A percentile compares a stretch with the other conserved stretches of the same genome.
Conservation (phyloP, 2,888 invertebrate genomes). For the Seira musarum region DNA sequence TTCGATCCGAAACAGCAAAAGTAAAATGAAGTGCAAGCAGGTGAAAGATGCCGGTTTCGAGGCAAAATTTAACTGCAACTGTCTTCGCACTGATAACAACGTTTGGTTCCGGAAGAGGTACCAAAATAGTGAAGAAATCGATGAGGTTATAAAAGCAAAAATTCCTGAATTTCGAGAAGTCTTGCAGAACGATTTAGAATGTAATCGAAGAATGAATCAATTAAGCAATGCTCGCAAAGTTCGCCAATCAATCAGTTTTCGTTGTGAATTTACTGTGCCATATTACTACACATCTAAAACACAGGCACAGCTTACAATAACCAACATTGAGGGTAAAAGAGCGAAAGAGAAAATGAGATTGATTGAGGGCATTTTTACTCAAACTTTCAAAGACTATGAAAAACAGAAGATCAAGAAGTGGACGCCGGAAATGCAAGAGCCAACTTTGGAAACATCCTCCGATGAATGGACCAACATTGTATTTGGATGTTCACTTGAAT, state of each 20-base stretch:
- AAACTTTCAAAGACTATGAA: conserved; percentile 25
- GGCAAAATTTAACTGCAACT: conserved; percentile 10
- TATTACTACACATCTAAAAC: too few species aligned
- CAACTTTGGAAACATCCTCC: neutral
- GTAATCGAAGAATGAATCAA: neutral
- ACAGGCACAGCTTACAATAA: conserved; percentile 13
- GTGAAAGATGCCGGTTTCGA: conserved; percentile 4
- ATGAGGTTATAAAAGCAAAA: neutral
- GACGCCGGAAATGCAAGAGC: neutral
- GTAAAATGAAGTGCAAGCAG: neutral
- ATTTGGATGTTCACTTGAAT: too few species aligned
- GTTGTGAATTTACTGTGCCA: conserved; percentile 14
- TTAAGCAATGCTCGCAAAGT: neutral
- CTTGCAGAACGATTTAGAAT: neutral
- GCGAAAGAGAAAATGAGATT: neutral
- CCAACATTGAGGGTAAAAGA: neutral
- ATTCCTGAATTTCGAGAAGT: neutral
- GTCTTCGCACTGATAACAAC: neutral
- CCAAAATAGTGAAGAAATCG: neutral
- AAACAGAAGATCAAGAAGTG: conserved; percentile 12
- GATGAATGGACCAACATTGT: too few species aligned
- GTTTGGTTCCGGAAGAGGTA: conserved; percentile 13
- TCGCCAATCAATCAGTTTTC: conserved; percentile 1
- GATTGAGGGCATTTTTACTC: conserved; percentile 2
- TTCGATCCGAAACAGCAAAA: neutral